phyloP scores from a whole-genome alignment of 2,797 vertebrate genomes.

The Rhyacichthys aspro region DNA sequence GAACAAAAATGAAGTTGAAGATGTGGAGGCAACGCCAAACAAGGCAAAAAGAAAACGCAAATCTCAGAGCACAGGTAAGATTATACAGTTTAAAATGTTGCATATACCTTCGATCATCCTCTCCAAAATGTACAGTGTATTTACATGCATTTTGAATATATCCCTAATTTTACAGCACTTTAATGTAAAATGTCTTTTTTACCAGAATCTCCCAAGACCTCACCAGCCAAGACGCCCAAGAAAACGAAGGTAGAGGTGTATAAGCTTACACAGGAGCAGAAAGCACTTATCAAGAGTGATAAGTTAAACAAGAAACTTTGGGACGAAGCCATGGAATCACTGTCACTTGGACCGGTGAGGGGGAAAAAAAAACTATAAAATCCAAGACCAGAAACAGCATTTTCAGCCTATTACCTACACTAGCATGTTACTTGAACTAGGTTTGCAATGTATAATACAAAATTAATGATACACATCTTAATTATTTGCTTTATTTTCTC shows the following conservation, averaged over 20 bases:
- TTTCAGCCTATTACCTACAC: no score
- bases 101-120: no score
- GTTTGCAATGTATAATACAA: no score
- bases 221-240: slow-evolving; percentile 82
- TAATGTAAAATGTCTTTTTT: slow-evolving; percentile 13
- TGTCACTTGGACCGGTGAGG: slow-evolving; percentile 89
- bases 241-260: slow-evolving; percentile 91
- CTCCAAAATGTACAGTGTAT: no score
- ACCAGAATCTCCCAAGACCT: slow-evolving; percentile 64
- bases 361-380: background rate
- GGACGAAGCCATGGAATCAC: slow-evolving; percentile 88
- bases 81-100: background rate
- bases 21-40: slow-evolving; percentile 76
- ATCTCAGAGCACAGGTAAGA: slow-evolving; percentile 75
- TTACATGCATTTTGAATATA: no score
- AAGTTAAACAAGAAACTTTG: slow-evolving; percentile 91
- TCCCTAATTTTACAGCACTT: background rate
- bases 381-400: no score
- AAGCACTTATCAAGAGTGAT: slow-evolving; percentile 87
- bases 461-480: background rate
- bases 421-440: no score
- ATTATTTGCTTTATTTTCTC: slow-evolving; percentile 22
- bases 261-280: slow-evolving; percentile 89
- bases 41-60: slow-evolving; percentile 87
- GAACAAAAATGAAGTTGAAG: slow-evolving; percentile 79